These are phyloP conservation scores for Disparrhopalites patrizii DNA, from an alignment of 2,888 invertebrate species.

Conservation along the genomic window DNA sequence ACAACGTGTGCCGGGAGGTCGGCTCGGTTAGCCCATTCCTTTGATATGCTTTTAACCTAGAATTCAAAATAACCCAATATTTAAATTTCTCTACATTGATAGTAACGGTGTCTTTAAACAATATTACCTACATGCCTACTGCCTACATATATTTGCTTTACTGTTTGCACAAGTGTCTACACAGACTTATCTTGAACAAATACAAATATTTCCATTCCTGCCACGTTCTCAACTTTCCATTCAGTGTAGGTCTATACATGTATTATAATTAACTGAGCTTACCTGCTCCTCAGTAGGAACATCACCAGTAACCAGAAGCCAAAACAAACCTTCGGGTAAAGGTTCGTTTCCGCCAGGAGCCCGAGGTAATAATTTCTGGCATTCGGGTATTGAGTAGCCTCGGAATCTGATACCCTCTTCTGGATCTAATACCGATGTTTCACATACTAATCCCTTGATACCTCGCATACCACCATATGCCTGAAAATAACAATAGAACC, in stretches of 20 bases:
- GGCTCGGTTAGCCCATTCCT: conserved; percentile 83
- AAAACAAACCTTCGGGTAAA: conserved; percentile 90
- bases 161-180: no score
- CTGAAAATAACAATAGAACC: conserved; percentile 50
- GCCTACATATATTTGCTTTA: not conserved
- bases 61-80: conserved; percentile 28
- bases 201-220: no score
- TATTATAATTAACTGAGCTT: no score
- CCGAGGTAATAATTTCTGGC: conserved; percentile 80
- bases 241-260: no score
- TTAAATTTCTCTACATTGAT: no score
- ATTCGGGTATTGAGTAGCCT: conserved; percentile 87
- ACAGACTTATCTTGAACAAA: no score
- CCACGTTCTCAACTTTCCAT: no score
- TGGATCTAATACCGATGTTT: conserved; percentile 89
- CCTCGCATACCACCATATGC: conserved; percentile 92
- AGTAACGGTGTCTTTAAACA: no score
- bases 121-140: no score
- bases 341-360: conserved; percentile 76
- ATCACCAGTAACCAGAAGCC: conserved; percentile 85
- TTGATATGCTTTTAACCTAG: conserved; percentile 60
- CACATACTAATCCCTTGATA: conserved; percentile 89
- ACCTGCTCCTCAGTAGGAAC: conserved; percentile 77
- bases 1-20: conserved; percentile 89
- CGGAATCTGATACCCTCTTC: conserved; percentile 95